A percentile compares a stretch with the other conserved stretches of the same genome.
phyloP scores from a whole-genome alignment of 2,888 invertebrate genomes.

The Cyclophora albipunctata region DNA sequence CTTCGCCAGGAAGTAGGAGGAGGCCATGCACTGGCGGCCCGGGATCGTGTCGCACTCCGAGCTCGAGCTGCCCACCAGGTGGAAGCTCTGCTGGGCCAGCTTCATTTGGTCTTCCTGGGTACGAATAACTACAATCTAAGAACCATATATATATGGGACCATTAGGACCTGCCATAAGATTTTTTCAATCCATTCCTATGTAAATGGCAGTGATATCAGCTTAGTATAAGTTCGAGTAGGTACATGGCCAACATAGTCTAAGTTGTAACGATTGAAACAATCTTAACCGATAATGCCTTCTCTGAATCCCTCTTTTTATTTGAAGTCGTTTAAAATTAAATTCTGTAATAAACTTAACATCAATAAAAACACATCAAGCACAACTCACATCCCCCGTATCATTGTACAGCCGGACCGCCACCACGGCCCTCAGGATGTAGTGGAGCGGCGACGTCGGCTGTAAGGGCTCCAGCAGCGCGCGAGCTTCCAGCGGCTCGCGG shows the following conservation, averaged over 20 bases:
- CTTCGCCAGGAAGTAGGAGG: slow-evolving; percentile 93
- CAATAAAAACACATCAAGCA: no score
- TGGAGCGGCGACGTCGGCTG: slow-evolving; percentile 96
- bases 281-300: no score
- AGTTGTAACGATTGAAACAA: no score
- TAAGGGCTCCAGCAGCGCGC: slow-evolving; percentile 89
- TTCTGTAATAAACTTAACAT: no score
- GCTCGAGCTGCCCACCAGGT: slow-evolving; percentile 95
- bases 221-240: no score
- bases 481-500: slow-evolving; percentile 92
- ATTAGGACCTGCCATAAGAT: no score
- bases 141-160: no score
- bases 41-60: slow-evolving; percentile 99
- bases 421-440: slow-evolving; percentile 96
- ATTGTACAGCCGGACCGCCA: slow-evolving; percentile 94
- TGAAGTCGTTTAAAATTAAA: no score
- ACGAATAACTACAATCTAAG: not conserved
- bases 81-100: slow-evolving; percentile 96
- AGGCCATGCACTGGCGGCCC: slow-evolving; percentile 98
- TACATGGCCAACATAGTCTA: no score
- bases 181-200: no score
- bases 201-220: no score
- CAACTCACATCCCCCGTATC: slow-evolving; percentile 88
- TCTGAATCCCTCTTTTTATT: no score
- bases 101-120: slow-evolving; percentile 92